Conservation (phyloP, 1,140 invertebrate genomes). For the Euura lappo region DNA sequence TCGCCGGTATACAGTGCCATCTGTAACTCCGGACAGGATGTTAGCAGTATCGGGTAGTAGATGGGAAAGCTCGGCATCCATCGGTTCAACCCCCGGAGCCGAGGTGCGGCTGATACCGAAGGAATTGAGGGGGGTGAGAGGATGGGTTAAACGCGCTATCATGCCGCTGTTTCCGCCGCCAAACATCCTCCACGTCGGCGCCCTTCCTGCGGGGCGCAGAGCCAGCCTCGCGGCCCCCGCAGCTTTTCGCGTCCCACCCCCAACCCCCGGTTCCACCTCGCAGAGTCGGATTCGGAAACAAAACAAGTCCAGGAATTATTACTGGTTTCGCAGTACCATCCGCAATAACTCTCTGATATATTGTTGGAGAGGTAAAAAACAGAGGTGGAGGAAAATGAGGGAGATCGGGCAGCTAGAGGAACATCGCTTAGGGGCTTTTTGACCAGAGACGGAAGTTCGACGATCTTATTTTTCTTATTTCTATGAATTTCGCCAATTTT, state of each 20-base stretch:
- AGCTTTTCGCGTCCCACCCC: not conserved
- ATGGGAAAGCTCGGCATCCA: not conserved
- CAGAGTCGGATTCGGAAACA: constrained; percentile 6
- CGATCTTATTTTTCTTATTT: too few relatives aligned
- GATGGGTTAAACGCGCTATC: constrained; percentile 45
- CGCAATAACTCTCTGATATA: constrained; percentile 32
- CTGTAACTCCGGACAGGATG: constrained; percentile 25
- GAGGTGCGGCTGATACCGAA: not conserved
- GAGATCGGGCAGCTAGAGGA: too few relatives aligned
- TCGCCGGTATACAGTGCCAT: constrained; percentile 27
- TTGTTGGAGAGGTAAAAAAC: not conserved
- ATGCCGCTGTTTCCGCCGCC: constrained; percentile 43
- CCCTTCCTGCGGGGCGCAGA: constrained; percentile 13
- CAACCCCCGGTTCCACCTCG: too few relatives aligned
- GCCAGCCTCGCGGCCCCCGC: constrained; percentile 13
- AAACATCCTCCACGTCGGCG: constrained; percentile 41
- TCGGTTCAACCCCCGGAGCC: not conserved
- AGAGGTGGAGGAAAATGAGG: too few relatives aligned
- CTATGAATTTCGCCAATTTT: too few relatives aligned
- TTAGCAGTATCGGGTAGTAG: not conserved
- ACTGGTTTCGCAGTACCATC: constrained; percentile 29
- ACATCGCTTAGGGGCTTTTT: too few relatives aligned
- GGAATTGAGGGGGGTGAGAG: not conserved
- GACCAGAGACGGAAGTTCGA: too few relatives aligned
- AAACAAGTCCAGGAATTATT: constrained; percentile 28